Evolutionary conservation across 2,113 vertebrate genomes (phyloP).

Genomic region (Sisor rabdophorus): DNA sequence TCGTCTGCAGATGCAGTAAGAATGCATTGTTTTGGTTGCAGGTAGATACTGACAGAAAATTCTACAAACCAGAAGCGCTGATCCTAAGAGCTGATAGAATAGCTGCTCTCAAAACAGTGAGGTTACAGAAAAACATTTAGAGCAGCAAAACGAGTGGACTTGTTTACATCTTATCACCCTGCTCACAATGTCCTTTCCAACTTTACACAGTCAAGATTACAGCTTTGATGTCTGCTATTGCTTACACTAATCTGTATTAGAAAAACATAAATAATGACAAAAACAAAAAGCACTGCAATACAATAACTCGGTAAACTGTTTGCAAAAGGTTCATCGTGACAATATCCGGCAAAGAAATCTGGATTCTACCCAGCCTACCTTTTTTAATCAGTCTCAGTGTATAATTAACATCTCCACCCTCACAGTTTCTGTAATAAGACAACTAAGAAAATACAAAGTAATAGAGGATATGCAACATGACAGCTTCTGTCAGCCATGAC

Average conservation of each 20-base stretch:
- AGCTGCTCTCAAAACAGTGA: background rate
- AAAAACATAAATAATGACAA: background rate
- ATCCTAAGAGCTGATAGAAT: conserved; percentile 45
- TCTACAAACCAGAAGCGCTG: conserved; percentile 58
- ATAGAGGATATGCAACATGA: background rate
- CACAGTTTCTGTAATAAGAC: background rate
- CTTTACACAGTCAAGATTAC: background rate
- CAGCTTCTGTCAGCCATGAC: background rate
- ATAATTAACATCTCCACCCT: background rate
- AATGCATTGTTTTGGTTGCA: conserved; percentile 53
- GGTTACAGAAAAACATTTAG: background rate
- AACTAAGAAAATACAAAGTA: background rate
- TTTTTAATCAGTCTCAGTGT: background rate
- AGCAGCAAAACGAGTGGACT: background rate
- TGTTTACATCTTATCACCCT: conserved; percentile 1
- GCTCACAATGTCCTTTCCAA: background rate
- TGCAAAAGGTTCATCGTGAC: background rate
- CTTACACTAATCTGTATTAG: background rate
- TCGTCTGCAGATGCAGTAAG: conserved; percentile 18
- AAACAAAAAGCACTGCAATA: background rate
- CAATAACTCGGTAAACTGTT: background rate
- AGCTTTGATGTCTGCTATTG: background rate
- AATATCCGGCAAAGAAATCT: background rate
- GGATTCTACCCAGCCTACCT: background rate
- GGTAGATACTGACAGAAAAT: conserved; percentile 46